Conservation (phyloP, 2,888 invertebrate genomes). For the Harpagoxenus sublaevis region DNA sequence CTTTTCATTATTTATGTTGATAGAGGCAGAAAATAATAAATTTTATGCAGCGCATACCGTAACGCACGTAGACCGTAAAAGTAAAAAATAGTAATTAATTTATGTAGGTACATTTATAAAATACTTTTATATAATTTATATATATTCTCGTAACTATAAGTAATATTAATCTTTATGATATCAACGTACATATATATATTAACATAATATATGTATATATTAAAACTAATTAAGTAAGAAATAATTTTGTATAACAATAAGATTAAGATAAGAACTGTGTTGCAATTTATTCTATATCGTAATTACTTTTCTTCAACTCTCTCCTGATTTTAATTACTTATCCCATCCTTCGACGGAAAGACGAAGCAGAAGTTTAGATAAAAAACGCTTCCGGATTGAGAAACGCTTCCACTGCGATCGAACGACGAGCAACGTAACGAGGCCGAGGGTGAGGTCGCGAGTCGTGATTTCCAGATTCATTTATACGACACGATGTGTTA, state of each 20-base stretch:
- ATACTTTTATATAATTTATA: constrained; percentile 6
- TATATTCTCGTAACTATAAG: not conserved
- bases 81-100: not conserved
- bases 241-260: not conserved
- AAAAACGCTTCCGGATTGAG: not conserved
- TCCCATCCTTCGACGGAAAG: not conserved
- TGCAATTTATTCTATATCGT: not conserved
- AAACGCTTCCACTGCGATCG: not conserved
- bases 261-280: not conserved
- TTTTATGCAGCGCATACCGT: not conserved
- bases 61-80: not conserved
- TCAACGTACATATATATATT: not conserved
- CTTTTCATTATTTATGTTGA: constrained; percentile 2
- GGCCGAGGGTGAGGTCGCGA: not conserved
- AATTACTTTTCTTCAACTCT: not conserved
- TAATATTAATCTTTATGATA: not conserved
- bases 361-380: not conserved
- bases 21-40: not conserved
- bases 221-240: not conserved
- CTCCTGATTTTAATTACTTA: not conserved
- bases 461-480: constrained; percentile 8
- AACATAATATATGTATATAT: too few relatives aligned
- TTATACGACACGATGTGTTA: not conserved
- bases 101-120: not conserved
- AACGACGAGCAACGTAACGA: not conserved